Evolutionary conservation across 1,140 invertebrate species (phyloP), one percentile per base, ranked within the genome.

Genomic region (Stegodyphus dumicola): DNA sequence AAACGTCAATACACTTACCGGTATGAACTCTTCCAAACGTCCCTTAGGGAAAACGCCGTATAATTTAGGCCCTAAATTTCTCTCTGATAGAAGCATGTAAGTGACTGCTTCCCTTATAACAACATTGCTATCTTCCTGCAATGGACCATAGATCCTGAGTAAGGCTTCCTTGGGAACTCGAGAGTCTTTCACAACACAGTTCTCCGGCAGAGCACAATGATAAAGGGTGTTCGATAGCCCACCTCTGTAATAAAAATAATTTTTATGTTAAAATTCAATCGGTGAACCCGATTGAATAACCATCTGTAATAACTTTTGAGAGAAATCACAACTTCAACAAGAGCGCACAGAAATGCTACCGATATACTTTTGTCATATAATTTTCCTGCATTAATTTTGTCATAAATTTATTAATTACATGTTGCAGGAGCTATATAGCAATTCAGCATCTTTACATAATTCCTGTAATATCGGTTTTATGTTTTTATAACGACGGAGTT

Each of bases 31-130:
- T 90, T 99, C 98, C 64, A 99, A 95, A 78, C 98, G 93, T 7
- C 98, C 98, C 7, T 96, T 94, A 6, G 96, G 96, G 90, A 99
- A 99, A 10, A 99, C 95, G 1, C 98, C 98, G 90, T 97, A 96
- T 4, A 99, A 91, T 89, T 96, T 97, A 0, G 98, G 98, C 0
- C 98, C 98, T 3, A 99, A 92, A 77, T 94, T 93, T 75, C 97
- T 93, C 90, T 99, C 98, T 0, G 97, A 97, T 5, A 99, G 91
- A n/a, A 99, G 91, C 0, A 97, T 96, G 90, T 98, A 99, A 69
- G 99, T 96, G 1, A 98, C 96, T 9, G 95, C 96, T 90, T 98
- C 96, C 5, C 95, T 97, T 69, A 98, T 95, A 65, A 98, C 94
- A 18, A 93, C 93, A 88, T 96, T 95, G 1, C 94, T 95, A 76